Percentiles rank a stretch among this genome's conserved stretches.
These are phyloP conservation scores for Hybos culiciformis DNA, from an alignment of 2,888 invertebrate species.

Conservation along the genomic window DNA sequence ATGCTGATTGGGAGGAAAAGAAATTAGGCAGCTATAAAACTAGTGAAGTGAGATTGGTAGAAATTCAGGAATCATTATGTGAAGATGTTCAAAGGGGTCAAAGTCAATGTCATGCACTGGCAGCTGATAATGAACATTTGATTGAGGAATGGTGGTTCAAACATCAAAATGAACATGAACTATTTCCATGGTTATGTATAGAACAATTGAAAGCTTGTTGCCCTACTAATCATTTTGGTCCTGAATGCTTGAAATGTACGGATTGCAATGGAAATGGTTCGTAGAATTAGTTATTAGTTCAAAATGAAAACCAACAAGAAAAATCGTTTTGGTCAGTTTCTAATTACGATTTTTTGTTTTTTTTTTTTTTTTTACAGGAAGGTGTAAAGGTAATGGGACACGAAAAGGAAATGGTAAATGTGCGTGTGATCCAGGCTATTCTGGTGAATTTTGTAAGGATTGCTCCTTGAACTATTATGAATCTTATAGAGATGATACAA, in stretches of 20 bases:
- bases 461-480: constrained; percentile 63
- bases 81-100: constrained; percentile 56
- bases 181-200: constrained; percentile 67
- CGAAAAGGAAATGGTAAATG: constrained; percentile 88
- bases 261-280: constrained; percentile 66
- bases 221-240: constrained; percentile 69
- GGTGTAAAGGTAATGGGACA: constrained; percentile 71
- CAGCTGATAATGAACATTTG: constrained; percentile 66
- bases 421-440: constrained; percentile 69
- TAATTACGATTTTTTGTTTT: too few relatives aligned
- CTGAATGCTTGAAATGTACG: constrained; percentile 63
- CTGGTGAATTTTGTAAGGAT: constrained; percentile 59
- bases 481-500: constrained; percentile 58
- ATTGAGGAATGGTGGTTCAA: constrained; percentile 86
- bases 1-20: constrained; percentile 87
- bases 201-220: constrained; percentile 67
- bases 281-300: neutral
- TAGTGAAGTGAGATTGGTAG: constrained; percentile 80
- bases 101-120: constrained; percentile 68
- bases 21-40: constrained; percentile 67
- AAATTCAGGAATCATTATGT: constrained; percentile 82
- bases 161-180: constrained; percentile 44
- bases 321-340: neutral
- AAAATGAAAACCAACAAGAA: neutral
- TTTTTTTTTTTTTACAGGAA: constrained; percentile 23